Conservation (phyloP, 2,888 invertebrate species). For the Sisyra nigra region DNA sequence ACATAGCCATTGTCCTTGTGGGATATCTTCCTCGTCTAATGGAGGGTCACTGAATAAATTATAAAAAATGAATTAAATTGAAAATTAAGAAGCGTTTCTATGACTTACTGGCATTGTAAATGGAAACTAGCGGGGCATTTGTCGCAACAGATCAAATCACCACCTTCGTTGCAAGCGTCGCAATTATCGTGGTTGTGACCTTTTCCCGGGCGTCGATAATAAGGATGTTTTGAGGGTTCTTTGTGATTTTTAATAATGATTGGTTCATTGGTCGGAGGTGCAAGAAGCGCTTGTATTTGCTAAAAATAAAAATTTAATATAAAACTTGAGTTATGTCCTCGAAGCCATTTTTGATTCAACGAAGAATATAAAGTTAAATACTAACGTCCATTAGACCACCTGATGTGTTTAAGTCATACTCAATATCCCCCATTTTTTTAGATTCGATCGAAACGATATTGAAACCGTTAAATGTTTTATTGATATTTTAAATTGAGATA, state of each 20-base stretch:
- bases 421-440: slow-evolving; percentile 40
- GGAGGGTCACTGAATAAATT: slow-evolving; percentile 70
- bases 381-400: slow-evolving; percentile 80
- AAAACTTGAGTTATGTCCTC: slow-evolving; percentile 9
- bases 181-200: slow-evolving; percentile 87
- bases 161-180: slow-evolving; percentile 88
- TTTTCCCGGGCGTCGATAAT: slow-evolving; percentile 72
- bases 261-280: slow-evolving; percentile 70
- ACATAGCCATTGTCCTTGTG: slow-evolving; percentile 83
- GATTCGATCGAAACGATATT: too few species aligned
- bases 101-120: slow-evolving; percentile 80
- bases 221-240: slow-evolving; percentile 52
- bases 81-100: not conserved
- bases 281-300: slow-evolving; percentile 80
- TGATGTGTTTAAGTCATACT: slow-evolving; percentile 62
- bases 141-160: slow-evolving; percentile 90
- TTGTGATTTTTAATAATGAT: slow-evolving; percentile 36
- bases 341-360: slow-evolving; percentile 16
- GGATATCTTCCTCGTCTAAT: slow-evolving; percentile 74
- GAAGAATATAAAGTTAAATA: slow-evolving; percentile 14
- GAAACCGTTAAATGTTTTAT: too few species aligned
- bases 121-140: slow-evolving; percentile 93
- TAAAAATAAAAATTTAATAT: slow-evolving; percentile 26
- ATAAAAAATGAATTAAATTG: slow-evolving; percentile 2
- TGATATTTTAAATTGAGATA: not conserved